These are phyloP conservation scores for Dipodomys merriami DNA, from an alignment of 2,113 vertebrate species.

Conservation along the genomic window DNA sequence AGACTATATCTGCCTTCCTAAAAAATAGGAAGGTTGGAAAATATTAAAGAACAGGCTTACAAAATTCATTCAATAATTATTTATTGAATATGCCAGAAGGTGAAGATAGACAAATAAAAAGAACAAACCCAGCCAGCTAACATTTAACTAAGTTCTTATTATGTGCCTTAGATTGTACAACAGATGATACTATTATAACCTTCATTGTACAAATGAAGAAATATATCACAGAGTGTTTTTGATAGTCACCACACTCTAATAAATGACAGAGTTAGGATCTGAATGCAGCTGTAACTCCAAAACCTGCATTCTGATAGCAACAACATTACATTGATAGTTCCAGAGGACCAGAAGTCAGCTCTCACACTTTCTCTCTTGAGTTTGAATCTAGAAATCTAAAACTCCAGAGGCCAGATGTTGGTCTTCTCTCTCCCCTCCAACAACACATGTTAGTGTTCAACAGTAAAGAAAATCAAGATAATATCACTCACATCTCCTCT, in stretches of 20 bases:
- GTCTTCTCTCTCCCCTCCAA: neutral
- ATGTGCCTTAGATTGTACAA: conserved; percentile 2
- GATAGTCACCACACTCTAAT: conserved; percentile 28
- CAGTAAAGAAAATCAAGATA: conserved; percentile 41
- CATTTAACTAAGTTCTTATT: conserved; percentile 36
- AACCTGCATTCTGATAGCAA: neutral
- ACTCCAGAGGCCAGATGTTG: neutral
- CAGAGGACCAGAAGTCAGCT: neutral
- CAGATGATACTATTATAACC: conserved; percentile 14
- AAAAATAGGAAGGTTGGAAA: conserved; percentile 34
- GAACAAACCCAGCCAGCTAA: conserved; percentile 20
- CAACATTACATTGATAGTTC: neutral
- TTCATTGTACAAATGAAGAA: conserved; percentile 27
- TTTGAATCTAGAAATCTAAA: conserved; percentile 34
- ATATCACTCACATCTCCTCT: neutral
- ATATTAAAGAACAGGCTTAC: conserved; percentile 44
- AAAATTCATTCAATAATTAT: conserved; percentile 40
- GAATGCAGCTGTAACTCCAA: neutral
- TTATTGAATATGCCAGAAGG: conserved; percentile 22
- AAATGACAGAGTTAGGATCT: conserved; percentile 11
- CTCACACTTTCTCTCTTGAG: neutral
- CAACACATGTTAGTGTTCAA: neutral
- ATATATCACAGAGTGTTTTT: conserved; percentile 19
- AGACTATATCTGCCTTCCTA: neutral
- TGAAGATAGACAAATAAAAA: conserved; percentile 27